phyloP scores from a whole-genome alignment of 2,888 invertebrate species.

The Adineta ricciae region DNA sequence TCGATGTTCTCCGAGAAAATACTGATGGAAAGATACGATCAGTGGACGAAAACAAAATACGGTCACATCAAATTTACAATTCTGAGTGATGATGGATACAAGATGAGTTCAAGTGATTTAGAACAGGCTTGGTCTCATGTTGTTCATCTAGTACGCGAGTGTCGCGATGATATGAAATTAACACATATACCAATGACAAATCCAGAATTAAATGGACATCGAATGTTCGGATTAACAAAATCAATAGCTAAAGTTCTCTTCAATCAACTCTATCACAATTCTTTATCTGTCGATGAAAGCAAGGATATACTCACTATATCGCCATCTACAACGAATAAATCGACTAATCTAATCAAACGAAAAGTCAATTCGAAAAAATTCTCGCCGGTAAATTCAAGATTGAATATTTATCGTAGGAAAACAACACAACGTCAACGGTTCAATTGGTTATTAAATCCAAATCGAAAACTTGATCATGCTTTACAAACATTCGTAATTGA shows the following conservation, averaged over 20 bases:
- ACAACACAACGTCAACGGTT: not conserved
- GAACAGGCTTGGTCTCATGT: not conserved
- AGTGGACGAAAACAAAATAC: not conserved
- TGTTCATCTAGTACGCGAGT: not conserved
- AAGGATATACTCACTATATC: not conserved
- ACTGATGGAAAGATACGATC: not conserved
- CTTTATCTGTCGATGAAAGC: not conserved
- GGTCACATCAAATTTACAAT: not conserved
- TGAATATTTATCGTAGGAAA: not conserved
- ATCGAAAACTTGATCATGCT: not conserved
- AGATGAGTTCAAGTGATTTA: not conserved
- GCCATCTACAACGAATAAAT: not conserved
- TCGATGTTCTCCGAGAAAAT: not conserved
- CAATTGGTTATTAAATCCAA: constrained; percentile 12
- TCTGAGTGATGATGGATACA: not conserved
- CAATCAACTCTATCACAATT: not conserved
- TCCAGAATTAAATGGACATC: not conserved
- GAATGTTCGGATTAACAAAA: constrained; percentile 6
- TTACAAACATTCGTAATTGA: not conserved
- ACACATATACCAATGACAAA: not conserved
- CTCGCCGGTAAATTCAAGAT: not conserved
- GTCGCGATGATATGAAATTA: constrained; percentile 11
- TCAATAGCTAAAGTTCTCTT: not conserved
- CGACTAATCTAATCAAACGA: not conserved
- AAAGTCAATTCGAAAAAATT: not conserved